phyloP scores from a whole-genome alignment of 2,888 invertebrate species.

The Eupeodes latifasciatus region DNA sequence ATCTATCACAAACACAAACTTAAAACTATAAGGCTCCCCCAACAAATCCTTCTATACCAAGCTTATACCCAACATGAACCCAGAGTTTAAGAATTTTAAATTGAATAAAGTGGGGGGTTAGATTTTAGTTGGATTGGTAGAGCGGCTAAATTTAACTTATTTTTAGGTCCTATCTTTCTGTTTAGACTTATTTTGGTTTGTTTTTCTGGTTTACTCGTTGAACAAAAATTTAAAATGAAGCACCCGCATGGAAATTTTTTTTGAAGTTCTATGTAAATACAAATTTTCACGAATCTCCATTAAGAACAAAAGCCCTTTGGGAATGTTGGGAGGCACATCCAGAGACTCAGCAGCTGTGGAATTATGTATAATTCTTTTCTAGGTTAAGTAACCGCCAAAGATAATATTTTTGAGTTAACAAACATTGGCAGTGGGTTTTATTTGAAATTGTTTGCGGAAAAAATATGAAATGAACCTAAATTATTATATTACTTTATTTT shows the following conservation, averaged over 20 bases:
- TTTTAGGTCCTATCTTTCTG: not conserved
- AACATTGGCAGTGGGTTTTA: not conserved
- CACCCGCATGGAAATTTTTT: conserved; percentile 42
- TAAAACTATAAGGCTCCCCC: conserved; percentile 29
- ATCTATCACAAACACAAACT: not conserved
- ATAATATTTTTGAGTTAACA: conserved; percentile 19
- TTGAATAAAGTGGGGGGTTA: conserved; percentile 62
- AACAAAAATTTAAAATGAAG: conserved; percentile 55
- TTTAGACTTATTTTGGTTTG: not conserved
- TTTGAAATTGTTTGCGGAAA: not conserved
- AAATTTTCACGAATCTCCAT: conserved; percentile 72
- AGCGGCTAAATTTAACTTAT: not conserved
- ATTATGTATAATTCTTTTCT: not conserved
- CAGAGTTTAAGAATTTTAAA: conserved; percentile 50
- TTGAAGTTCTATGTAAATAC: conserved; percentile 73
- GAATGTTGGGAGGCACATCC: not conserved
- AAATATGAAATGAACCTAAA: not conserved
- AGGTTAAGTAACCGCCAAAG: conserved; percentile 28
- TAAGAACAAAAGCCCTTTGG: conserved; percentile 63
- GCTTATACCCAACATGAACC: too few relatives aligned
- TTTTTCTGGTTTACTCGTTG: conserved; percentile 25
- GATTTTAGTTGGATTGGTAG: conserved; percentile 53
- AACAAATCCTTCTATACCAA: conserved; percentile 16
- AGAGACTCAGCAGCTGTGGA: not conserved
- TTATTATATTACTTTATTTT: not conserved